These are phyloP conservation scores for Phlogophora meticulosa DNA, from an alignment of 2,888 invertebrate species.

Conservation along the genomic window DNA sequence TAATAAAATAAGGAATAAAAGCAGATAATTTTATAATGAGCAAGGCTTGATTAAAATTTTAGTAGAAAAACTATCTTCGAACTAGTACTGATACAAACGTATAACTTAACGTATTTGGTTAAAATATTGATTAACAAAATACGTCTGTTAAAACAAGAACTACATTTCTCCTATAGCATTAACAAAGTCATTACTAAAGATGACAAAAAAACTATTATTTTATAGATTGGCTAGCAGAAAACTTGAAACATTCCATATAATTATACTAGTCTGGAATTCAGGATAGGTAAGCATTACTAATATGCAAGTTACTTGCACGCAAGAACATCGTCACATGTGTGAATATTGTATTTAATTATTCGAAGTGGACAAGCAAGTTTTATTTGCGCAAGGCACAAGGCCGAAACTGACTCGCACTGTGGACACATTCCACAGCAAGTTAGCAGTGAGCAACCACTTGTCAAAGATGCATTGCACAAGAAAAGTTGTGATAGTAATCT, in stretches of 20 bases:
- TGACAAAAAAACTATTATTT: conserved; percentile 14
- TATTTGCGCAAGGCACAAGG: background rate
- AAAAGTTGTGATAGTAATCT: background rate
- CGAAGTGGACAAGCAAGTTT: background rate
- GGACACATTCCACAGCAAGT: background rate
- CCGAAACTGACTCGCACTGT: background rate
- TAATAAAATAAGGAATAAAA: conserved; percentile 41
- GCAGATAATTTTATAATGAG: conserved; percentile 22
- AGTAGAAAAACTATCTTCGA: conserved; percentile 13
- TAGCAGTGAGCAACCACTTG: too few species aligned
- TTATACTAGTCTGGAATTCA: conserved; percentile 23
- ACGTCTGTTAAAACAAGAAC: conserved; percentile 6
- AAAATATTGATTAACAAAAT: conserved; percentile 23
- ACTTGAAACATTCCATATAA: conserved; percentile 36
- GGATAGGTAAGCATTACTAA: conserved; percentile 25
- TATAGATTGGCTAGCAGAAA: conserved; percentile 17
- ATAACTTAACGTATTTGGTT: background rate
- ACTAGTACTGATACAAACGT: conserved; percentile 21
- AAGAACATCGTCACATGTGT: background rate
- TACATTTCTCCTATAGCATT: conserved; percentile 13
- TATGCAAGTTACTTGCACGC: conserved; percentile 4
- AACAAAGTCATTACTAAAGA: conserved; percentile 26
- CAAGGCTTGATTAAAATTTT: conserved; percentile 8
- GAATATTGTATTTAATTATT: background rate
- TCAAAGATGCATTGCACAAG: too few species aligned